Evolutionary conservation across 2,113 vertebrate genomes (phyloP), one percentile per base, ranked within the genome.

Genomic region (Brienomyrus longianalis): DNA sequence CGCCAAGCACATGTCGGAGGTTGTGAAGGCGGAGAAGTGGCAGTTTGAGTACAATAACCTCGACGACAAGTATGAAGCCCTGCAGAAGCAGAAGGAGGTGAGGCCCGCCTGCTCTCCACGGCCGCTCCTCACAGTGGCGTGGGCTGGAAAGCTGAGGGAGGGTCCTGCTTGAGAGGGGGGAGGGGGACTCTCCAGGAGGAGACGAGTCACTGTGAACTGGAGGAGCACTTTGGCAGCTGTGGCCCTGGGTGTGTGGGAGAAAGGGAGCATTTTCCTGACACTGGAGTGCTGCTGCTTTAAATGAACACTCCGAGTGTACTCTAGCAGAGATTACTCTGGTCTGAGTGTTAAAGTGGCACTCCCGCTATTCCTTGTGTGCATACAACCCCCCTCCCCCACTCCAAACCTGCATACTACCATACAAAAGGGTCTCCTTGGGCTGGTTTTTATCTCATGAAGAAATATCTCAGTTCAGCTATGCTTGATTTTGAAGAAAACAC

Each of bases 31-130:
- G 0, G 97, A 98, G 94, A 97, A 97, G 89, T 98, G 97, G 97
- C 96, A 97, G 83, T 97, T 97, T 86, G 98, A 98, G 93, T 98
- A 95, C 92, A 96, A 94, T 86, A 97, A 96, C 92, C 95, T 98
- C 84, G 92, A 96, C 39, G 97, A 98, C 92, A 97, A 97, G 92
- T 97, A 95, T 2, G 95, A 98, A 3, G 94, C 94, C 0, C 93
- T 97, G 92, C 93, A 93, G 54, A 97, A 98, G 91, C 97, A 98
- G 94, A 97, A 97, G 91, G 97, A 98, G 96, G 98, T 98, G 93
- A 95, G 93, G 45, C 7, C 80, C n/a, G 0, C 47, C 0, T 1
- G 13, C 15, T 21, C 85, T 11, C 21, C 6, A 2, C 77, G 1
- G 39, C 31, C 2, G 77, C 77, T 83, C 35, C 39, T 21, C 31